Conservation (phyloP, 1,140 invertebrate genomes). For the Hypsibius dujardini region DNA sequence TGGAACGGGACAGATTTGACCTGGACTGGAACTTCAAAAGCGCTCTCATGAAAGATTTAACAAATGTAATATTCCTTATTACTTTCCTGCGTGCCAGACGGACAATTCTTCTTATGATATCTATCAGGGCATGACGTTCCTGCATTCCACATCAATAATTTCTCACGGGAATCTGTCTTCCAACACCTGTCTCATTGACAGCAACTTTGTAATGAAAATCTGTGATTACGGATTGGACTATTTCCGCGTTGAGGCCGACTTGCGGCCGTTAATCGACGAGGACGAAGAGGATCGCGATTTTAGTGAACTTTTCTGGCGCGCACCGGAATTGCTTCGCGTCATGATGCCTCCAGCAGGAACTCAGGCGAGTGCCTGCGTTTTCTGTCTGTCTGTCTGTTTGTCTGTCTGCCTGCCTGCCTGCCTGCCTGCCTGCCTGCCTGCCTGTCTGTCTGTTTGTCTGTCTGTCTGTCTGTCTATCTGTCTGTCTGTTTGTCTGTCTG, state of each 20-base stretch:
- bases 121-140: slow-evolving; percentile 69
- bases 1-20: background rate
- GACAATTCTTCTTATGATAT: background rate
- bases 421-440: too few species aligned
- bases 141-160: slow-evolving; percentile 71
- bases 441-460: too few species aligned
- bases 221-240: slow-evolving; percentile 82
- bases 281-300: slow-evolving; percentile 11
- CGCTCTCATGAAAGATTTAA: background rate
- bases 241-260: slow-evolving; percentile 32
- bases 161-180: slow-evolving; percentile 88
- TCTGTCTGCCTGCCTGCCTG: too few species aligned
- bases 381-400: too few species aligned
- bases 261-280: background rate
- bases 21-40: slow-evolving; percentile 10
- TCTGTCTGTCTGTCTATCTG: too few species aligned
- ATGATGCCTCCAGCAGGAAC: slow-evolving; percentile 1
- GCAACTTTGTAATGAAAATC: slow-evolving; percentile 86
- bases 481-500: too few species aligned
- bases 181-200: slow-evolving; percentile 92
- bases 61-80: background rate
- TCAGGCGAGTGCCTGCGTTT: background rate
- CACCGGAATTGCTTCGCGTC: background rate
- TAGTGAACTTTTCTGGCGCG: background rate
- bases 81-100: background rate